Evolutionary conservation across 2,888 invertebrate species (phyloP).

Genomic region (Augiades crinisus): DNA sequence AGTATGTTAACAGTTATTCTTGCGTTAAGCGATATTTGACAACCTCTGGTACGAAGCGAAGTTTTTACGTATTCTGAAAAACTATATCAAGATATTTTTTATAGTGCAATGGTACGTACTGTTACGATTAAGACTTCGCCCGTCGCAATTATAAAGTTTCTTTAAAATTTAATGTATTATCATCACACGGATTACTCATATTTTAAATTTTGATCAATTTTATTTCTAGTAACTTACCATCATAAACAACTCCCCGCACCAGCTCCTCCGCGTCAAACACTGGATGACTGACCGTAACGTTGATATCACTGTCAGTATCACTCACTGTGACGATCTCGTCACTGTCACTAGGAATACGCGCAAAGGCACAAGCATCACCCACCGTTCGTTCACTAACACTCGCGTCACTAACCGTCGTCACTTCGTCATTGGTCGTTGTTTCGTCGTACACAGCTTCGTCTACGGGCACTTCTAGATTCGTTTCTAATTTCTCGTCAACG

Average conservation of each 20-base stretch:
- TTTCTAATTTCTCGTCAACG: constrained; percentile 33
- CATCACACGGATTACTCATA: too few species aligned
- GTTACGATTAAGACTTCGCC: too few species aligned
- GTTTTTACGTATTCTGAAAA: too few species aligned
- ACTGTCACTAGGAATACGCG: constrained; percentile 67
- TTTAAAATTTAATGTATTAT: too few species aligned
- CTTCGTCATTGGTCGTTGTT: constrained; percentile 48
- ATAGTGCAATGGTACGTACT: too few species aligned
- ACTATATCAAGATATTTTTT: too few species aligned
- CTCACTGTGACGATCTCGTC: constrained; percentile 63
- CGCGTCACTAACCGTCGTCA: constrained; percentile 47
- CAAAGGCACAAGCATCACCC: constrained; percentile 68
- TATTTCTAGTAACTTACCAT: constrained; percentile 65
- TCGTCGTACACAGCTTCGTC: constrained; percentile 49
- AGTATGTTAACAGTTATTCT: too few species aligned
- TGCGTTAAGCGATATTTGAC: too few species aligned
- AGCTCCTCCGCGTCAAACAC: constrained; percentile 76
- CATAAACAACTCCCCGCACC: constrained; percentile 78
- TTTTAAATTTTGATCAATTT: too few species aligned
- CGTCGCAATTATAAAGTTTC: too few species aligned
- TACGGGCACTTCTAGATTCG: constrained; percentile 37
- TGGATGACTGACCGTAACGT: constrained; percentile 73
- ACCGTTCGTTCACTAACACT: constrained; percentile 44
- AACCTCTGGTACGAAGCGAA: too few species aligned
- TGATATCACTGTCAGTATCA: constrained; percentile 67